phyloP scores from a whole-genome alignment of 2,113 vertebrate genomes.

The Eulemur rufifrons region DNA sequence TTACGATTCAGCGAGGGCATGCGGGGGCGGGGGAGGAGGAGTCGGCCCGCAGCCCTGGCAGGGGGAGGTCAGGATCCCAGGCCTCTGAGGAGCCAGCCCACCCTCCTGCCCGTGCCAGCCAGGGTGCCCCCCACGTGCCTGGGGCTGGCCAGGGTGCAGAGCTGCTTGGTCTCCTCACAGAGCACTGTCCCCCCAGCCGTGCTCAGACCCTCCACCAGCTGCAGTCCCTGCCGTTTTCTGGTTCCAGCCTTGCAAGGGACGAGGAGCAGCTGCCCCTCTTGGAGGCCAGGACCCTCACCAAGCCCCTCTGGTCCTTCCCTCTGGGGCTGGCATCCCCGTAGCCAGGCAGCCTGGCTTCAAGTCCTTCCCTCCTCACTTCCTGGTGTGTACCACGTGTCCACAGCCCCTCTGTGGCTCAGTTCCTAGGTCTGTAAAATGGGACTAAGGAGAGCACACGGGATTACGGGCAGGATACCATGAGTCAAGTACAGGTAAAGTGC shows the following conservation, averaged over 20 bases:
- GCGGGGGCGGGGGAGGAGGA: not conserved
- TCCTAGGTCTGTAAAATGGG: not conserved
- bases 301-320: not conserved
- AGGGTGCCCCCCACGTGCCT: not conserved
- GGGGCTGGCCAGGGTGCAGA: too few species aligned
- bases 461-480: too few species aligned
- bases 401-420: not conserved
- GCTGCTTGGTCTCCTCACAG: not conserved
- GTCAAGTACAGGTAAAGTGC: not conserved
- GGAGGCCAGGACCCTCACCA: not conserved
- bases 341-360: not conserved
- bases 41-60: not conserved
- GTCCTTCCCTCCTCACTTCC: not conserved
- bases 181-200: not conserved
- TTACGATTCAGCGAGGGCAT: conserved; percentile 13
- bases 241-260: not conserved
- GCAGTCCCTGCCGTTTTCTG: not conserved
- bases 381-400: not conserved
- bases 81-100: not conserved
- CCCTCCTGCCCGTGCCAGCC: not conserved
- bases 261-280: not conserved
- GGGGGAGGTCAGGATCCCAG: not conserved
- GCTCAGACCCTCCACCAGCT: not conserved
- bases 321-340: not conserved
- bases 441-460: not conserved